These are phyloP conservation scores for Xylocampa areola DNA, from an alignment of 2,888 invertebrate genomes.

Conservation along the genomic window DNA sequence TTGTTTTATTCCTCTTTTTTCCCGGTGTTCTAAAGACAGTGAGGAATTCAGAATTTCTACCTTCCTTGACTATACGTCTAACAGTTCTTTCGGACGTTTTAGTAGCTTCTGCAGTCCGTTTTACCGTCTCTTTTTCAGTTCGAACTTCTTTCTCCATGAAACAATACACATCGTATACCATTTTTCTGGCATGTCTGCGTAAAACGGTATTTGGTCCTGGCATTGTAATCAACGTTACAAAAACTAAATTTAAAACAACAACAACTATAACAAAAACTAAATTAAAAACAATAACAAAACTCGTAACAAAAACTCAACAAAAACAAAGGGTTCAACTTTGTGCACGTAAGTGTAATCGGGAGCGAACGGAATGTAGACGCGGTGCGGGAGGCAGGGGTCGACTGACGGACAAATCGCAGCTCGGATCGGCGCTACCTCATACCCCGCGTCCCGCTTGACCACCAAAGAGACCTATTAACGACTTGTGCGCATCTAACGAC, in stretches of 20 bases:
- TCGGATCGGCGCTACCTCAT: neutral
- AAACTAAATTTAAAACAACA: no score
- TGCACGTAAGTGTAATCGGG: neutral
- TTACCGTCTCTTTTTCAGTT: conserved; percentile 6
- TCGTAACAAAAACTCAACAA: neutral
- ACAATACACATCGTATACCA: conserved; percentile 14
- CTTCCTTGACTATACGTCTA: neutral
- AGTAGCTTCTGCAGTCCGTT: conserved; percentile 7
- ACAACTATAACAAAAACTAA: no score
- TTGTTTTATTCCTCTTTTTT: conserved; percentile 2
- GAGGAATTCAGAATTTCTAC: conserved; percentile 3
- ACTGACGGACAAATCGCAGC: neutral
- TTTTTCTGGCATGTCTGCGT: conserved; percentile 7
- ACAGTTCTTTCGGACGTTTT: conserved; percentile 3
- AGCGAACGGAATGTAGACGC: neutral
- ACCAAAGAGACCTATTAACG: neutral
- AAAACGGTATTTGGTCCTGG: conserved; percentile 5
- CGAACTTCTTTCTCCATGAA: conserved; percentile 9
- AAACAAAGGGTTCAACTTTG: neutral
- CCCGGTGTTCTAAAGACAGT: conserved; percentile 1
- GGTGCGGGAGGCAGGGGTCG: neutral
- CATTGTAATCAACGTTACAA: no score
- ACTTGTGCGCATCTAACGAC: neutral
- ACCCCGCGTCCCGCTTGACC: neutral
- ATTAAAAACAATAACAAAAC: no score